Base-by-base conservation (phyloP, 2,888 invertebrate species). In the Bembecia ichneumoniformis region DNA sequence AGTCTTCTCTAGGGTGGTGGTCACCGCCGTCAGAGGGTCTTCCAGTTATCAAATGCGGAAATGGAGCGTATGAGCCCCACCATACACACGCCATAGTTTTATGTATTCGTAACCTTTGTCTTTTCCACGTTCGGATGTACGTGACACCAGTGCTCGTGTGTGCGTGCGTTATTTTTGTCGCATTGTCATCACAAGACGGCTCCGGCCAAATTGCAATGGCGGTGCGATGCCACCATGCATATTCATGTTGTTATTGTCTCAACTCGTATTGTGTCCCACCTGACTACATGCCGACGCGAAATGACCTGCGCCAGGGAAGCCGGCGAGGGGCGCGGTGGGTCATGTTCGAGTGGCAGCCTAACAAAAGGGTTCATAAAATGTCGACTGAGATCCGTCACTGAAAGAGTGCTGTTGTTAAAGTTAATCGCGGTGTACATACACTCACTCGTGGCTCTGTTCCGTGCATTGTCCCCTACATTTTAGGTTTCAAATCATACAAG, bases 171-270 rank as follows among this genome's bases (percentile, higher is more conserved):
- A 83, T 82, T 82, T 83, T 77, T 73, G 81, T 79, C 77, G 77
- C 84, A 80, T 76, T 82, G 82, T 82, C 81, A 82, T 82, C 76
- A 80, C 76, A 72, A 75, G 76, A 74, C 69, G 73, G 75, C 73
- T 71, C 74, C 74, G 72, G 65, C 77, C 80, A 81, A 83, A 84
- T 84, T 83, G 84, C 83, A 77, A 61, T 55, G 73, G 28, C 68
- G 62, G 57, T 55, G 73, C 72, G 78, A 74, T 76, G 78, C 75
- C 75, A 68, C 73, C 77, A 82, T 84, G 76, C 80, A 84, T 84
- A 84, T 86, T 84, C 84, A 84, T 69, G 61, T 49, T 50, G 58
- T 66, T 66, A 84, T 83, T 86, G 84, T 86, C 80, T 83, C 77
- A 71, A 63, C 58, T 56, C 58, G 71, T 68, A 80, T 78, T 81